Evolutionary conservation across 1,140 invertebrate species (phyloP), one percentile per base, ranked within the genome.

Genomic region (Drosophila nigromelanica): DNA sequence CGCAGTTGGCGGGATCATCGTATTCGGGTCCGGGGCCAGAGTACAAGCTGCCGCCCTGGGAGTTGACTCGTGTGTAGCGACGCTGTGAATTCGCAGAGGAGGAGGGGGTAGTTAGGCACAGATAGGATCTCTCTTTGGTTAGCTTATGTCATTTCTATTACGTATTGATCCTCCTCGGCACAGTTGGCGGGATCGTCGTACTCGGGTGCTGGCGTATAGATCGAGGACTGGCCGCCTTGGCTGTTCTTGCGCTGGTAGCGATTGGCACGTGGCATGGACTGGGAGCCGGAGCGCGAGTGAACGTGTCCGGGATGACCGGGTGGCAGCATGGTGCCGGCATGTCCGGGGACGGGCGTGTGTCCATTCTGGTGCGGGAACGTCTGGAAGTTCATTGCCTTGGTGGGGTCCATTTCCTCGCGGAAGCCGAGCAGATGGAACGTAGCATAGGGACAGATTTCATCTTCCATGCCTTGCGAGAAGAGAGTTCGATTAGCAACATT

Each of bases 371-470:
- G 96, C 0, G 97, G 97, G 94, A 98, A 97, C 30, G 97, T 97
- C 92, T 97, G 96, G 94, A 96, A 96, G 80, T 96, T 95, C 94
- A 95, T 95, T 24, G 96, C 96, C 93, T 97, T 97, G 91, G 94
- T 96, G 14, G 97, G 97, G 92, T 98, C 97, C 96, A 98, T 97
- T 94, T 98, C 97, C 92, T 98, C 97, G 74, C 97, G 96, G 95
- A 98, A 98, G 77, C 97, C 97, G 51, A 98, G 94, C 76, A 98
- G 93, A 92, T 98, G 97, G 95, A 98, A 98, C 12, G 97, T 98
- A 3, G 97, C 97, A 92, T 98, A 98, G 11, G 97, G 97, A 92
- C 97, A 98, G 91, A 98, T 98, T 92, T 98, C 97, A 92, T 98
- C 97, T 92, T 98, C 97, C 95, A 97, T 97, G 92, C 97, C 97